phyloP scores from a whole-genome alignment of 2,113 vertebrate genomes.

The Xenotilapia longispinis region DNA sequence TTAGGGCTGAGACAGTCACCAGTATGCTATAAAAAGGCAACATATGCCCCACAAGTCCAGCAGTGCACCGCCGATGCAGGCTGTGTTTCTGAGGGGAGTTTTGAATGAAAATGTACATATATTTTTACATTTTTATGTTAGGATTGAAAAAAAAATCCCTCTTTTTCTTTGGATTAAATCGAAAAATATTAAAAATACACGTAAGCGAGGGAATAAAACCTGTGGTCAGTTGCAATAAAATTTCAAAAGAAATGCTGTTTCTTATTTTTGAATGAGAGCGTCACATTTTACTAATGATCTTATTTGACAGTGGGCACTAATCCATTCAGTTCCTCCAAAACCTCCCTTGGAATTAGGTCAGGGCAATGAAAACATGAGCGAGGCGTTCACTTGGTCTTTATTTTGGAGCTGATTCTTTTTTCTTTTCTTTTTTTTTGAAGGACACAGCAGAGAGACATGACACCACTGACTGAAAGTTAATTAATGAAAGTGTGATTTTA shows the following conservation, averaged over 20 bases:
- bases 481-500: slow-evolving; percentile 40
- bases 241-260: neutral
- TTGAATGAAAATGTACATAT: neutral
- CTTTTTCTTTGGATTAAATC: neutral
- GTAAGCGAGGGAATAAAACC: neutral
- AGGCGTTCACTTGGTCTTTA: neutral
- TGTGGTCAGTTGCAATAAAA: neutral
- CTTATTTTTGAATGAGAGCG: neutral
- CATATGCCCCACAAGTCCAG: slow-evolving; percentile 46
- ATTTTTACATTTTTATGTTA: neutral
- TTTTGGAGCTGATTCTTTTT: neutral
- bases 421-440: neutral
- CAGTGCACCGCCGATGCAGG: slow-evolving; percentile 13
- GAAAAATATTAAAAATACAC: neutral
- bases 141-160: neutral
- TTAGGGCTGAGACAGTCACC: slow-evolving; percentile 71
- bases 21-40: slow-evolving; percentile 63
- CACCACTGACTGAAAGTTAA: slow-evolving; percentile 31
- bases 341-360: slow-evolving; percentile 34
- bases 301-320: neutral
- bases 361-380: neutral
- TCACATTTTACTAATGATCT: neutral
- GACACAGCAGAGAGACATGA: slow-evolving; percentile 20
- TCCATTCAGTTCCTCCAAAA: neutral
- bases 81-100: slow-evolving; percentile 7